Conservation (phyloP, 1,140 invertebrate species). For the Streblospio benedicti region DNA sequence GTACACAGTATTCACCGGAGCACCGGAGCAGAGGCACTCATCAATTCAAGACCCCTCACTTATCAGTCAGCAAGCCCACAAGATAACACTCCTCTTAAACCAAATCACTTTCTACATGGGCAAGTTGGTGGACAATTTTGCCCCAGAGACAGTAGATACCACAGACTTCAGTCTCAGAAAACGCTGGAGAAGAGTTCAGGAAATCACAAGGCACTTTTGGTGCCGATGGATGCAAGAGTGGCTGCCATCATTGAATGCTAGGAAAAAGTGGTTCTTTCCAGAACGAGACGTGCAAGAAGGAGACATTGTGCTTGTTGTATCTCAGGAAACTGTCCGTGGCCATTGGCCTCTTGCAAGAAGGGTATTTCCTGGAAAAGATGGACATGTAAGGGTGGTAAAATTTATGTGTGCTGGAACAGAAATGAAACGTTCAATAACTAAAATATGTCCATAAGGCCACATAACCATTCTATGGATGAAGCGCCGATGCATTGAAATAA, state of each 20-base stretch:
- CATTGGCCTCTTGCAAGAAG: too few species aligned
- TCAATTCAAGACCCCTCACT: not conserved
- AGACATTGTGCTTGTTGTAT: too few species aligned
- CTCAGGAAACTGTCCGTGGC: too few species aligned
- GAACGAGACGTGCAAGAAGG: not conserved
- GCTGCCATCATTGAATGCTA: not conserved
- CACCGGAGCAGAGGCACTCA: too few species aligned
- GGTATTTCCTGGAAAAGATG: too few species aligned
- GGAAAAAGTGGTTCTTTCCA: not conserved
- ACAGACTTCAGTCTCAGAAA: not conserved
- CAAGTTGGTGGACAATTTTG: not conserved
- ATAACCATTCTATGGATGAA: too few species aligned
- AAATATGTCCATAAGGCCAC: too few species aligned
- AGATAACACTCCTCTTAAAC: not conserved
- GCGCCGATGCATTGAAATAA: too few species aligned
- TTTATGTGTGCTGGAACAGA: too few species aligned
- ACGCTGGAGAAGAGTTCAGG: not conserved
- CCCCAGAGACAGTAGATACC: not conserved
- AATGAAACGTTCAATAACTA: too few species aligned
- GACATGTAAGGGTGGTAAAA: too few species aligned
- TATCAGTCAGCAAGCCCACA: not conserved
- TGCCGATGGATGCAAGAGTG: too few species aligned
- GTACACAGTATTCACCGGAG: not conserved
- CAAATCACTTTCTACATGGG: not conserved
- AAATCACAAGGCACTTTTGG: not conserved